Conservation (phyloP, 2,113 vertebrate species). For the Cricetomys ansorgei region DNA sequence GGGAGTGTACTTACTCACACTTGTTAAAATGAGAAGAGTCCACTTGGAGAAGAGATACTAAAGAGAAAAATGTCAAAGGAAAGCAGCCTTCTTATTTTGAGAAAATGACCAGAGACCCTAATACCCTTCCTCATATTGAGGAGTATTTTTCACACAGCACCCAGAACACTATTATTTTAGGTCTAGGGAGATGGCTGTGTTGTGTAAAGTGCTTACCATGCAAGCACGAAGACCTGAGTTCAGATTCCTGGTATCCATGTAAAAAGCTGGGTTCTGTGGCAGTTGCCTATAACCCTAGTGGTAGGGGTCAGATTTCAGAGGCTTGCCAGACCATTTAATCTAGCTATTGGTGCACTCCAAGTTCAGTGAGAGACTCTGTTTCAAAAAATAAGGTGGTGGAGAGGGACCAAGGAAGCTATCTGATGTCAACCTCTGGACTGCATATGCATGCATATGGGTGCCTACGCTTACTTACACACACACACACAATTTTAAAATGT, state of each 20-base stretch:
- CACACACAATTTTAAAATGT: not conserved
- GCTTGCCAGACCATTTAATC: not conserved
- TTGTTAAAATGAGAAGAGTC: slow-evolving; percentile 29
- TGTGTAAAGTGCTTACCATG: not conserved
- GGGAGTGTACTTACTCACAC: not conserved
- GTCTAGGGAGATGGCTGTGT: not conserved
- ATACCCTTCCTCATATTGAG: not conserved
- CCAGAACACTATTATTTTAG: not conserved
- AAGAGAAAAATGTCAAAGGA: not conserved
- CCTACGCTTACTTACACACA: not conserved
- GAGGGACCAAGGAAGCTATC: not conserved
- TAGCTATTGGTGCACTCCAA: not conserved
- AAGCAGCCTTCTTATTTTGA: slow-evolving; percentile 22
- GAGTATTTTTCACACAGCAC: not conserved
- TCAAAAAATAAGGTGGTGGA: not conserved
- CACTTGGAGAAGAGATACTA: slow-evolving; percentile 27
- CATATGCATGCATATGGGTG: not conserved
- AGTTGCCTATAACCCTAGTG: not conserved
- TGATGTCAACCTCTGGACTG: not conserved
- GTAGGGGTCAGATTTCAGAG: not conserved
- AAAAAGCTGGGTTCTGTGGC: not conserved
- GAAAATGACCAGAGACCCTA: not conserved
- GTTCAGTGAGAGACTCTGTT: not conserved
- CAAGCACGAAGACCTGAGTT: not conserved
- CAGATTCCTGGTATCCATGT: not conserved